phyloP scores from a whole-genome alignment of 2,888 invertebrate species.

The Lasius fuliginosus region DNA sequence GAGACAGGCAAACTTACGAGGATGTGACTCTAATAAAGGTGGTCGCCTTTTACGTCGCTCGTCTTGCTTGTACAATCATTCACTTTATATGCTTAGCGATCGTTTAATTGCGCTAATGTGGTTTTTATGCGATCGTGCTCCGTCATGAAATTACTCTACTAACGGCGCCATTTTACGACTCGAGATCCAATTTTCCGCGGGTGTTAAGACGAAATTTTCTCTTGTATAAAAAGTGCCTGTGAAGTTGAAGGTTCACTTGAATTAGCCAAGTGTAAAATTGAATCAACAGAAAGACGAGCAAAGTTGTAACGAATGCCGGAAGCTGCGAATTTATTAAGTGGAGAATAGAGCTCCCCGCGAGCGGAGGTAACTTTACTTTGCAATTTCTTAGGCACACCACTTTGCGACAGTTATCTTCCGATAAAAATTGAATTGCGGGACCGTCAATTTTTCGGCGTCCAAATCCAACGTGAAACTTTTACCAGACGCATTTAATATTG shows the following conservation, averaged over 20 bases:
- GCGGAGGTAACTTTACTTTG: not conserved
- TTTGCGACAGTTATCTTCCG: not conserved
- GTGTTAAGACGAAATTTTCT: conserved; percentile 1
- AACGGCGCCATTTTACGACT: not conserved
- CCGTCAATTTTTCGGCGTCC: not conserved
- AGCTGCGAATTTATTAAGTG: conserved; percentile 6
- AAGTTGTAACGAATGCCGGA: not conserved
- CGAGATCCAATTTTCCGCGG: conserved; percentile 13
- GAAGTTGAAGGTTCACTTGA: not conserved
- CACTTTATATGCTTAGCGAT: conserved; percentile 9
- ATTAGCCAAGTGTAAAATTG: conserved; percentile 14
- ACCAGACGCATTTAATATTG: conserved; percentile 3
- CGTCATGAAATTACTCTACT: conserved; percentile 7
- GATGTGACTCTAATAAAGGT: not conserved
- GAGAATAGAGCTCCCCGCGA: not conserved
- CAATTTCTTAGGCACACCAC: not conserved
- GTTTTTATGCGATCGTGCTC: not conserved
- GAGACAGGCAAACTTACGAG: not conserved
- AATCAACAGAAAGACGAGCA: not conserved
- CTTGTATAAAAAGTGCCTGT: not conserved
- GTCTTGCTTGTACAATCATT: conserved; percentile 24
- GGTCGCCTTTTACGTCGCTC: not conserved
- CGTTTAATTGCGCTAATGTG: conserved; percentile 43
- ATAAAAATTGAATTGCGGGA: conserved; percentile 4
- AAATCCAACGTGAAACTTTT: not conserved